Conservation (phyloP, 2,797 vertebrate genomes). For the Sparus aurata region DNA sequence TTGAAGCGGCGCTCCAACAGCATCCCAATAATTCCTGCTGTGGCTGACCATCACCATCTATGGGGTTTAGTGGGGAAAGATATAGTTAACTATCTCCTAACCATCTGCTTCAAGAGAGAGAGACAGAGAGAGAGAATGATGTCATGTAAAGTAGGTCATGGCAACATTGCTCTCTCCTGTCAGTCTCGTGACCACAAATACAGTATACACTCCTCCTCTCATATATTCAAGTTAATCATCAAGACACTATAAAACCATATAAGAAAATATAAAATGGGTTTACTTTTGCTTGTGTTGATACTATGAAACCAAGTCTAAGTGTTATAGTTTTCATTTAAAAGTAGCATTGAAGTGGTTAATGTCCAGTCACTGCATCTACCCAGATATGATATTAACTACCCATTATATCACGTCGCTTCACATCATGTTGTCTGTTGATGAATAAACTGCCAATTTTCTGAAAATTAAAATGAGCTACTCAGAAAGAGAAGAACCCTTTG, state of each 20-base stretch:
- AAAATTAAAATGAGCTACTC: not conserved
- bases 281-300: not conserved
- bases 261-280: not conserved
- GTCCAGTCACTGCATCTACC: too few species aligned
- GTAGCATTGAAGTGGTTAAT: not conserved
- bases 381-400: not conserved
- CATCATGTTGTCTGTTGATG: not conserved
- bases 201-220: not conserved
- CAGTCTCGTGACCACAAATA: conserved; percentile 2
- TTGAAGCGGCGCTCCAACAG: conserved; percentile 22
- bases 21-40: conserved; percentile 42
- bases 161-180: not conserved
- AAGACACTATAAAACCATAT: not conserved
- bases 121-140: not conserved
- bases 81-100: conserved; percentile 32
- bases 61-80: conserved; percentile 37
- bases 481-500: too few species aligned
- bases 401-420: not conserved
- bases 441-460: not conserved
- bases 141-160: conserved; percentile 35
- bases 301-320: not conserved
- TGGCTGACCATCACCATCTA: conserved; percentile 56
- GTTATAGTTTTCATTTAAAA: not conserved
- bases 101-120: conserved; percentile 25
- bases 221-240: not conserved